phyloP scores from a whole-genome alignment of 2,113 vertebrate genomes.

The Corythaixoides concolor region DNA sequence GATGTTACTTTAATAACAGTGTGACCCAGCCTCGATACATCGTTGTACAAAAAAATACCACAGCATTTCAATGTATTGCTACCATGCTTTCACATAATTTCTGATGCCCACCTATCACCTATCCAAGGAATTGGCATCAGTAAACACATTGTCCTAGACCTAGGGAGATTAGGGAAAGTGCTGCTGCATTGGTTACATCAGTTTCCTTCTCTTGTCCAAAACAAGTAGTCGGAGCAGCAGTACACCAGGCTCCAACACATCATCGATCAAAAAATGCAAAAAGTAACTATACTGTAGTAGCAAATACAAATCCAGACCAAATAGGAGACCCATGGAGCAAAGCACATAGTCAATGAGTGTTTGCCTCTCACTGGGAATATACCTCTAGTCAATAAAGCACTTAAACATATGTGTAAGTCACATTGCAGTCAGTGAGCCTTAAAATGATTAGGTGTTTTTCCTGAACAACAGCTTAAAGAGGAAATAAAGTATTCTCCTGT shows the following conservation, averaged over 20 bases:
- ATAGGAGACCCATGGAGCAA: not conserved
- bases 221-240: not conserved
- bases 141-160: not conserved
- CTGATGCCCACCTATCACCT: not conserved
- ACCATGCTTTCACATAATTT: not conserved
- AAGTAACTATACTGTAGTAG: not conserved
- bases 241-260: not conserved
- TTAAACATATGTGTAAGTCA: not conserved
- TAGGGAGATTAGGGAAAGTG: not conserved
- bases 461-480: conserved; percentile 14
- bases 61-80: not conserved
- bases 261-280: not conserved
- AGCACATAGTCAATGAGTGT: not conserved
- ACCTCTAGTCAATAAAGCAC: not conserved
- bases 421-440: not conserved
- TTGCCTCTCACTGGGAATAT: not conserved
- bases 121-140: not conserved
- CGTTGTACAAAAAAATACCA: not conserved
- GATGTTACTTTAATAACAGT: not conserved
- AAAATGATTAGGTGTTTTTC: conserved; percentile 12
- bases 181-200: not conserved
- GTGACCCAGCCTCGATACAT: not conserved
- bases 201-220: not conserved
- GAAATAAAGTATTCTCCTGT: not conserved
- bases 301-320: not conserved